Conservation (phyloP, 1,140 invertebrate genomes). For the Xylocopa sonorina region DNA sequence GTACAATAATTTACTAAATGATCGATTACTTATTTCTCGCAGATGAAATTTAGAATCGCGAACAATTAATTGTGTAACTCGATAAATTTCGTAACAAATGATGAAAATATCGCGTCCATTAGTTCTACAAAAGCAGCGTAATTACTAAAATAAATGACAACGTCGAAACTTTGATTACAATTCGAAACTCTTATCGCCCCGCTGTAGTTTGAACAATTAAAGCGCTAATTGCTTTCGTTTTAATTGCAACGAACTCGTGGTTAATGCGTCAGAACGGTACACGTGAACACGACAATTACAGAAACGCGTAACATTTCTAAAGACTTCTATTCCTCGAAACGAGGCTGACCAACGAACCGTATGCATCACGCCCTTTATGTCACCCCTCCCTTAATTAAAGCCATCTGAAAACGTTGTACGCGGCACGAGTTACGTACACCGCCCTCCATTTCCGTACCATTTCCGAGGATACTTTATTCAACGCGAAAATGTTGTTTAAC, state of each 20-base stretch:
- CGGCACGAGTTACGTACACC: background rate
- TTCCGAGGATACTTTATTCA: too few species aligned
- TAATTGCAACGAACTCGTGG: background rate
- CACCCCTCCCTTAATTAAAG: constrained; percentile 19
- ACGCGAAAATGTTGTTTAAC: too few species aligned
- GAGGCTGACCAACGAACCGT: background rate
- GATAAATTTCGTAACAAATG: too few species aligned
- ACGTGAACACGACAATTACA: background rate
- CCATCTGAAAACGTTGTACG: background rate
- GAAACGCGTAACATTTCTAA: constrained; percentile 13
- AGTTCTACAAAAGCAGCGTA: background rate
- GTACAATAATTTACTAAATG: too few species aligned
- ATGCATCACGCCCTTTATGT: background rate
- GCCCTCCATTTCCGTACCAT: too few species aligned
- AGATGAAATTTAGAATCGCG: too few species aligned
- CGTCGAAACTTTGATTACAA: background rate
- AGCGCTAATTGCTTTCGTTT: background rate
- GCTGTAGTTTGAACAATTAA: background rate
- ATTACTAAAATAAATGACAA: background rate
- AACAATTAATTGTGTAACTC: too few species aligned
- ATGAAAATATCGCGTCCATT: too few species aligned
- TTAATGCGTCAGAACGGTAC: background rate
- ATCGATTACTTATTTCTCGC: too few species aligned
- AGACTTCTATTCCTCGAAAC: background rate
- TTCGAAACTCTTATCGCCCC: background rate